Evolutionary conservation across 2,797 vertebrate species (phyloP).

Genomic region (Onychomys torridus): DNA sequence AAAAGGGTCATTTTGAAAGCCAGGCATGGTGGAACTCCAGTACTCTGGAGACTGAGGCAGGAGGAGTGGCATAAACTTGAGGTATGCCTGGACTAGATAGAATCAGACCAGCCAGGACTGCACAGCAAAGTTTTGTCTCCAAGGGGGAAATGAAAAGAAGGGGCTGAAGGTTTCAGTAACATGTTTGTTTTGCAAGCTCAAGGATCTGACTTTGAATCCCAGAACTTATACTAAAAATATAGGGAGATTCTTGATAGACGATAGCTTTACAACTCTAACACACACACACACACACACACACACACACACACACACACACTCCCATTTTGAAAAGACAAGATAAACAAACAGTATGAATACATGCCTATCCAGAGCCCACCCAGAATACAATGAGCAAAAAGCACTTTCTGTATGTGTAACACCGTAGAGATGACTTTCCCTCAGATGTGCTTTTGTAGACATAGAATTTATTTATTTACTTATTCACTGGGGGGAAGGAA

Average conservation of each 20-base stretch:
- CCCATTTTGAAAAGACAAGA: conserved; percentile 23
- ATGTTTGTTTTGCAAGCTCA: not conserved
- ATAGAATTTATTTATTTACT: conserved; percentile 15
- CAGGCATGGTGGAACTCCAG: too few relatives aligned
- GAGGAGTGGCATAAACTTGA: not conserved
- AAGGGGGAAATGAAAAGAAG: not conserved
- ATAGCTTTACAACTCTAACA: not conserved
- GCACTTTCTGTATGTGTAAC: not conserved
- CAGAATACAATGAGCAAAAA: not conserved
- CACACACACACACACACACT: not conserved
- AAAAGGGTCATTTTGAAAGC: conserved; percentile 15
- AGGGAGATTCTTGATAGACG: not conserved
- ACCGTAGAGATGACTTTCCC: not conserved
- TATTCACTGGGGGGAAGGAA: conserved; percentile 35
- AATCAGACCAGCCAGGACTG: not conserved
- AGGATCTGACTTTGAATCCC: not conserved
- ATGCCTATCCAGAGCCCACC: not conserved
- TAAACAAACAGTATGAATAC: not conserved
- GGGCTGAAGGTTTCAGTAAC: not conserved
- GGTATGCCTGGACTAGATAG: not conserved
- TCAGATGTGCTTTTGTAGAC: not conserved
- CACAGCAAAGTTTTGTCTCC: not conserved
- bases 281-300: not conserved
- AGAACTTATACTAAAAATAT: not conserved
- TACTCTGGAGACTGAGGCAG: not conserved